These are phyloP conservation scores for Quadriops clusia DNA, from an alignment of 2,888 invertebrate genomes.

Conservation along the genomic window DNA sequence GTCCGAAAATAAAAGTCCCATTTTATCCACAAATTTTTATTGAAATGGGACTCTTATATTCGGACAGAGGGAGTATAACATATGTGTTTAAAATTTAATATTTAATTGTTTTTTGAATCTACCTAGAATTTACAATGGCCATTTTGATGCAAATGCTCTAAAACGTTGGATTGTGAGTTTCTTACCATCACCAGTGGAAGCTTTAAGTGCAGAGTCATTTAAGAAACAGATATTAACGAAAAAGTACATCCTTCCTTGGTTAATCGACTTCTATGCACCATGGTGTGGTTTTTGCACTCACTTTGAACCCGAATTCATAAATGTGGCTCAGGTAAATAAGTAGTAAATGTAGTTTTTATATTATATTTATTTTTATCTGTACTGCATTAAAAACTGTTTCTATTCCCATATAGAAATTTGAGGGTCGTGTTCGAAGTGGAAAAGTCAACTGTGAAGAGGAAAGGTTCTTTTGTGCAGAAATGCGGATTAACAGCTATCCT, in stretches of 20 bases:
- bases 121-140: slow-evolving; percentile 47
- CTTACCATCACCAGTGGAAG: slow-evolving; percentile 45
- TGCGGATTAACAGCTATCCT: slow-evolving; percentile 46
- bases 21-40: neutral
- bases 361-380: slow-evolving; percentile 3
- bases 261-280: slow-evolving; percentile 57
- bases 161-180: slow-evolving; percentile 51
- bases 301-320: slow-evolving; percentile 56
- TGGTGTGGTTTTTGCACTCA: slow-evolving; percentile 54
- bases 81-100: too few species aligned
- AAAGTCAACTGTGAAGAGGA: slow-evolving; percentile 55
- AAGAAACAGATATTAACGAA: slow-evolving; percentile 39
- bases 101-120: slow-evolving; percentile 9
- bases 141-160: slow-evolving; percentile 49
- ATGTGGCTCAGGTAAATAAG: slow-evolving; percentile 46
- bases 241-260: slow-evolving; percentile 35
- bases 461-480: slow-evolving; percentile 40
- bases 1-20: too few species aligned
- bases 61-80: too few species aligned
- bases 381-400: slow-evolving; percentile 12
- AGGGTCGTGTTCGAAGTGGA: slow-evolving; percentile 44
- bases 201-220: slow-evolving; percentile 37
- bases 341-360: slow-evolving; percentile 1
- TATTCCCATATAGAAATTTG: slow-evolving; percentile 36
- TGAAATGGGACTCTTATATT: too few species aligned